Percentiles rank a stretch among this genome's conserved stretches.
Evolutionary conservation across 2,797 vertebrate species (phyloP).

Genomic region (Coregonus suidteri): DNA sequence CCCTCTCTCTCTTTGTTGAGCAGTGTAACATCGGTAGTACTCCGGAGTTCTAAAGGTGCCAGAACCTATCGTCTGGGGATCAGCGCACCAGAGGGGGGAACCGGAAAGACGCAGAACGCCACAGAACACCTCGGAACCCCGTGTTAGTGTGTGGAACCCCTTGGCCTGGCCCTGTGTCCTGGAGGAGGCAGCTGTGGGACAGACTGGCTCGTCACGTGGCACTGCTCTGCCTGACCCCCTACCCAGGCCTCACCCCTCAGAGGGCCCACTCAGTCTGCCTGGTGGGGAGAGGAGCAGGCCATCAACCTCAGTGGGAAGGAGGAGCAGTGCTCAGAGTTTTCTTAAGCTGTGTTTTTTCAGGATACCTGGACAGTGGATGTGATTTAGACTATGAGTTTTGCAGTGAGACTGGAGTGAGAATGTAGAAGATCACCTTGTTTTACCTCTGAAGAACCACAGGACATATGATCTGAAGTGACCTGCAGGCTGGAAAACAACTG

Average conservation of each 20-base stretch:
- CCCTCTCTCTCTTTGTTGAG: conserved; percentile 34
- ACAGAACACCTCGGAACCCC: neutral
- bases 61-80: conserved; percentile 23
- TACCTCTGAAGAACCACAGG: neutral
- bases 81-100: conserved; percentile 17
- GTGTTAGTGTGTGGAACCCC: neutral
- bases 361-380: neutral
- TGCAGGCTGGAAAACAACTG: neutral
- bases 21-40: conserved; percentile 35
- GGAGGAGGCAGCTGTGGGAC: neutral
- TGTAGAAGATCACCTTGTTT: neutral
- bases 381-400: neutral
- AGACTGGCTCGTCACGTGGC: neutral
- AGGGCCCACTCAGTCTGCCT: neutral
- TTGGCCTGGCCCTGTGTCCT: neutral
- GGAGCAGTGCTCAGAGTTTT: neutral
- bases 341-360: neutral
- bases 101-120: neutral
- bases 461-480: neutral
- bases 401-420: neutral
- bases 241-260: neutral
- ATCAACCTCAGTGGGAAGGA: neutral
- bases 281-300: neutral
- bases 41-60: conserved; percentile 42
- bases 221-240: neutral